These are phyloP conservation scores for Monopis laevigella DNA, from an alignment of 2,888 invertebrate genomes.

Conservation along the genomic window DNA sequence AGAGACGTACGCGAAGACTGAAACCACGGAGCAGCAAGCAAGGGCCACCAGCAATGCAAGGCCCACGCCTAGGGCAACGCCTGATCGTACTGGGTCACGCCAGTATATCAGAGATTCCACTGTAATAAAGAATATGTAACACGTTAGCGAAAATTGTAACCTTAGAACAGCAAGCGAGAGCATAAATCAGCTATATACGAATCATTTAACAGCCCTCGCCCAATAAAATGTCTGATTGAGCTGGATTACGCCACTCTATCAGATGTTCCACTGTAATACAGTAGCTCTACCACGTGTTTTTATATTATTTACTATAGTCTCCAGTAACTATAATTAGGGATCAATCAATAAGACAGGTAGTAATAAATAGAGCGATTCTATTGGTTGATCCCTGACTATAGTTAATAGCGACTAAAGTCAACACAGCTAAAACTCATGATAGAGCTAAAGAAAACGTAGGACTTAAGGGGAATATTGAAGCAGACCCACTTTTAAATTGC, in stretches of 20 bases:
- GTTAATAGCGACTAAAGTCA: no score
- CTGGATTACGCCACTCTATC: conserved; percentile 97
- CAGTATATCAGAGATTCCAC: conserved; percentile 98
- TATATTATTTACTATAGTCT: no score
- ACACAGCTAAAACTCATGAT: no score
- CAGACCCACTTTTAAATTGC: no score
- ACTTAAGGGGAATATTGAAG: no score
- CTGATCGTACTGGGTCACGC: conserved; percentile 95
- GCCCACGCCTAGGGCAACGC: conserved; percentile 90
- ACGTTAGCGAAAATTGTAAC: conserved; percentile 95
- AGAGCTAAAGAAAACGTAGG: no score
- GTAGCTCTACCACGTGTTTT: no score
- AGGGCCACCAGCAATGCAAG: conserved; percentile 91
- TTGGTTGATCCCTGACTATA: no score
- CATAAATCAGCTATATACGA: conserved; percentile 87
- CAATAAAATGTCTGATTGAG: conserved; percentile 93
- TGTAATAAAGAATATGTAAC: conserved; percentile 68
- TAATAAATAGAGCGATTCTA: no score
- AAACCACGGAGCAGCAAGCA: conserved; percentile 94
- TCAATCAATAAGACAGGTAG: no score
- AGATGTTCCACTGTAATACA: conserved; percentile 92
- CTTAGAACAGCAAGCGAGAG: conserved; percentile 94
- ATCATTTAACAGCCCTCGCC: no score
- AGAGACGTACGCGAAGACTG: conserved; percentile 92
- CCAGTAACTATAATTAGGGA: no score